Evolutionary conservation across 2,797 vertebrate genomes (phyloP).

Genomic region (Scyliorhinus canicula): DNA sequence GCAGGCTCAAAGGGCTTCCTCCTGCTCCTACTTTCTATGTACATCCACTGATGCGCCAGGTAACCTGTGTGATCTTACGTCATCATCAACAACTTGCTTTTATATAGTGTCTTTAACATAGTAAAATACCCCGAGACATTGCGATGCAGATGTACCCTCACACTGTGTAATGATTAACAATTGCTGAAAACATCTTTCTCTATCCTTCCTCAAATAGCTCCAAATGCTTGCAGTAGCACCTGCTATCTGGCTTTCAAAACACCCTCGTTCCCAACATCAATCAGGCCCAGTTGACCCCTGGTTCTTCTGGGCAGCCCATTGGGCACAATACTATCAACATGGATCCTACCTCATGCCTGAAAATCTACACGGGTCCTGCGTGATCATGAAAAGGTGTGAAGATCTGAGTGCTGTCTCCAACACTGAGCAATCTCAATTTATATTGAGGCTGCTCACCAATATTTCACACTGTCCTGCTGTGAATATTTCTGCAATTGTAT

Average conservation of each 20-base stretch:
- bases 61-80: background rate
- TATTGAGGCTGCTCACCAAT: conserved; percentile 42
- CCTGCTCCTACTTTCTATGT: too few relatives aligned
- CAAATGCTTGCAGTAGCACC: background rate
- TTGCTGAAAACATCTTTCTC: background rate
- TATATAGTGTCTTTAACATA: background rate
- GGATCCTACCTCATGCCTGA: background rate
- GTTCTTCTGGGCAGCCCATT: background rate
- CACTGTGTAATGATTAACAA: background rate
- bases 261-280: background rate
- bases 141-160: background rate
- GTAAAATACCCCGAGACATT: background rate
- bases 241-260: background rate
- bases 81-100: background rate
- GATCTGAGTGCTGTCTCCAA: background rate
- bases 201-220: background rate
- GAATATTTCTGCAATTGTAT: conserved; percentile 53
- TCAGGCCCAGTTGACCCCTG: background rate
- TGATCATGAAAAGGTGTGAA: background rate
- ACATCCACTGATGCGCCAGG: background rate
- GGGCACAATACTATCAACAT: background rate
- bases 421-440: background rate
- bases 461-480: conserved; percentile 54
- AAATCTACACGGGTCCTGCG: background rate
- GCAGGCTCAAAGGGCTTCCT: too few relatives aligned